phyloP scores from a whole-genome alignment of 2,888 invertebrate genomes.

The Cerceris rybyensis region DNA sequence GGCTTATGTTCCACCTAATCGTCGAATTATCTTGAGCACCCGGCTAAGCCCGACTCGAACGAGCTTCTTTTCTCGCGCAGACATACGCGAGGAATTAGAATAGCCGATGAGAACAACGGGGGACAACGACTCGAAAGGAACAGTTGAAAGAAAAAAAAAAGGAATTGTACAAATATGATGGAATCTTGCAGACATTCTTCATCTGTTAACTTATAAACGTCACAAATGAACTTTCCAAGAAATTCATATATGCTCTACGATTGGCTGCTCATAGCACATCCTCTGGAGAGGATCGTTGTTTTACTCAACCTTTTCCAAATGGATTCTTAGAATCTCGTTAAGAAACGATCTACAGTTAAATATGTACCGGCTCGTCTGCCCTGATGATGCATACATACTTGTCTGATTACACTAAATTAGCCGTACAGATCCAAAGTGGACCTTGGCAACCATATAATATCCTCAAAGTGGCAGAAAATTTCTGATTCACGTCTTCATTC shows the following conservation, averaged over 20 bases:
- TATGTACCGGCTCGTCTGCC: constrained; percentile 51
- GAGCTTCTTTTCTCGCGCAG: constrained; percentile 36
- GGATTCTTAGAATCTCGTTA: constrained; percentile 71
- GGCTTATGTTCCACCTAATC: constrained; percentile 50
- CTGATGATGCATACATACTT: constrained; percentile 12
- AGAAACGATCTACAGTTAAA: constrained; percentile 67
- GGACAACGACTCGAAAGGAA: not conserved
- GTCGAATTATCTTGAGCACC: constrained; percentile 47
- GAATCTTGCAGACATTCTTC: too few species aligned
- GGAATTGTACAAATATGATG: not conserved
- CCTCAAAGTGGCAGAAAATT: constrained; percentile 41
- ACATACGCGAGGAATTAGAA: constrained; percentile 43
- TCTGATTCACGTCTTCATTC: constrained; percentile 10
- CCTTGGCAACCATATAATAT: not conserved
- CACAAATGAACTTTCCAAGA: constrained; percentile 1
- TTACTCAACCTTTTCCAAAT: constrained; percentile 66
- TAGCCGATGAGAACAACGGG: constrained; percentile 37
- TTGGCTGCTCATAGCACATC: constrained; percentile 37
- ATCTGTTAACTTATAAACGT: too few species aligned
- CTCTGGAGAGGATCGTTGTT: constrained; percentile 41
- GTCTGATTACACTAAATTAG: constrained; percentile 55
- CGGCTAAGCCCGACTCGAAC: constrained; percentile 34
- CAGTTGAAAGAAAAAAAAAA: not conserved
- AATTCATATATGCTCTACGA: constrained; percentile 31
- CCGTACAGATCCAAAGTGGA: not conserved